phyloP scores from a whole-genome alignment of 2,113 vertebrate genomes.

The Thryonomys swinderianus region DNA sequence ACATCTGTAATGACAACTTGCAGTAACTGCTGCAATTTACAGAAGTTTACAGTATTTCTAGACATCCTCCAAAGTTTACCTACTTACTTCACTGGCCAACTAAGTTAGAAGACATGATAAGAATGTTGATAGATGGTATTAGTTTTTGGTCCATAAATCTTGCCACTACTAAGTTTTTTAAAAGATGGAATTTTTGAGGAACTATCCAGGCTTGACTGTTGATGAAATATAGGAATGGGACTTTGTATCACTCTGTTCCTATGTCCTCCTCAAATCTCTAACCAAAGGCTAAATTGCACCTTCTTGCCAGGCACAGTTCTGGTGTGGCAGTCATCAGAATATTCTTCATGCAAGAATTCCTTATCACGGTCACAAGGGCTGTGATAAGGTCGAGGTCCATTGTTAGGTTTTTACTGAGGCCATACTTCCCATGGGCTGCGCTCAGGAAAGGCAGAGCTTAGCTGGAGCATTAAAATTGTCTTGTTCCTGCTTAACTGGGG shows the following conservation, averaged over 20 bases:
- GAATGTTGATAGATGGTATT: background rate
- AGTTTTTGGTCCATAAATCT: constrained; percentile 50
- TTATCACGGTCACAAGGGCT: background rate
- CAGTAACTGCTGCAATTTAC: background rate
- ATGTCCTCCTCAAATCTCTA: background rate
- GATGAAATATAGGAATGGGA: background rate
- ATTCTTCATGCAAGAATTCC: background rate
- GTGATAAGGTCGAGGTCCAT: background rate
- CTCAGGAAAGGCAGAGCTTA: background rate
- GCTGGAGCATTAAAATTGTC: background rate
- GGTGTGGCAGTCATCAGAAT: background rate
- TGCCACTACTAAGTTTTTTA: background rate
- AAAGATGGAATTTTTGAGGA: constrained; percentile 35
- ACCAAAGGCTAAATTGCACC: background rate
- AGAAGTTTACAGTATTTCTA: constrained; percentile 46
- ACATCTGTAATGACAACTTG: background rate
- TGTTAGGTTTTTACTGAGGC: background rate
- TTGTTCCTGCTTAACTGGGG: background rate
- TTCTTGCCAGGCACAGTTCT: background rate
- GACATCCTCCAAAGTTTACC: background rate
- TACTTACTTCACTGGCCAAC: background rate
- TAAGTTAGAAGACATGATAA: constrained; percentile 25
- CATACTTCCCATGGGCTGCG: background rate
- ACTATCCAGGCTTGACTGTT: background rate
- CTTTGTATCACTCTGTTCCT: constrained; percentile 23